Evolutionary conservation across 2,888 invertebrate genomes (phyloP).

Genomic region (Yponomeuta malinellus): DNA sequence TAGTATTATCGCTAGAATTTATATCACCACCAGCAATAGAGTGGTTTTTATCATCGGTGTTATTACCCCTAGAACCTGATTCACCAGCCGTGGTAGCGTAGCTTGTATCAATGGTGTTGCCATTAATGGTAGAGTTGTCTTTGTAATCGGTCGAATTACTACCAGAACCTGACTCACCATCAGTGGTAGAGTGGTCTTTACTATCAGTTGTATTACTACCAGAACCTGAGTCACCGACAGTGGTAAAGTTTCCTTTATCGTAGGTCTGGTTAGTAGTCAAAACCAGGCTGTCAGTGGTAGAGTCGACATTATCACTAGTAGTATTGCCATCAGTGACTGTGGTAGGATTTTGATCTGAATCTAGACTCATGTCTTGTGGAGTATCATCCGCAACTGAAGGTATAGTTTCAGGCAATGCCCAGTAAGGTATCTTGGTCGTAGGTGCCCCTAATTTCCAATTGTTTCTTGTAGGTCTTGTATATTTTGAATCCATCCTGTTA

Average conservation of each 20-base stretch:
- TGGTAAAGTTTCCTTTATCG: not conserved
- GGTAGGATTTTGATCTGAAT: too few relatives aligned
- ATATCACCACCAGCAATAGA: not conserved
- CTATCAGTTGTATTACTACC: not conserved
- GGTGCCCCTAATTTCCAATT: slow-evolving; percentile 40
- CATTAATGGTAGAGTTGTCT: not conserved
- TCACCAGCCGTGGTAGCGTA: not conserved
- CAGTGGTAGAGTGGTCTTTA: not conserved
- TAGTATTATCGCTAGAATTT: not conserved
- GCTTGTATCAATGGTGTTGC: not conserved
- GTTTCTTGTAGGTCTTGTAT: slow-evolving; percentile 21
- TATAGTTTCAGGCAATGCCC: slow-evolving; percentile 25
- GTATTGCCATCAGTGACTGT: too few relatives aligned
- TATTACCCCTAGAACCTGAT: not conserved
- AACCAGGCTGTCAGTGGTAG: not conserved
- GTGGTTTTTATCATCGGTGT: not conserved
- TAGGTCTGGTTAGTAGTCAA: not conserved
- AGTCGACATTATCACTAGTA: too few relatives aligned
- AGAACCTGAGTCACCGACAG: not conserved
- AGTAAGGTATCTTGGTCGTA: slow-evolving; percentile 40
- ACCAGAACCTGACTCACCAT: not conserved
- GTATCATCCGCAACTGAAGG: not conserved
- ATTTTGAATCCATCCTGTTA: slow-evolving; percentile 26
- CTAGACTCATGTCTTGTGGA: not conserved
- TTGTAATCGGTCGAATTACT: not conserved